Evolutionary conservation across 2,888 invertebrate species (phyloP).

Genomic region (Cremastobaeus sp.): DNA sequence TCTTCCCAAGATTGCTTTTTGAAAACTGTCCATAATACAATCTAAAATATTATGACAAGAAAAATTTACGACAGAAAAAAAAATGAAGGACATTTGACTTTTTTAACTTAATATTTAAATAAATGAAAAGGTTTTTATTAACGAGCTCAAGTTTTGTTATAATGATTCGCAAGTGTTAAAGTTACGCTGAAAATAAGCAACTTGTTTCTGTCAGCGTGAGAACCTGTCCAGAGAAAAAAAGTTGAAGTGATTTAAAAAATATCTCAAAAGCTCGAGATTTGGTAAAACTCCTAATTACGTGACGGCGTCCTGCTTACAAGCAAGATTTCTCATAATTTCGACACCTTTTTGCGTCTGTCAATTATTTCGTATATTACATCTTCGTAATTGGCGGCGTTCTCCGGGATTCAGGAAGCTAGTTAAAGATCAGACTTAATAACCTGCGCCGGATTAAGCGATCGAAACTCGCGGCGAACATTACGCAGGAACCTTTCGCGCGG

Average conservation of each 20-base stretch:
- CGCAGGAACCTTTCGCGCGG: conserved; percentile 10
- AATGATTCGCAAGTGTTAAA: too few relatives aligned
- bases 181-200: conserved; percentile 23
- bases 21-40: too few relatives aligned
- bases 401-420: conserved; percentile 35
- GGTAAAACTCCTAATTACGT: conserved; percentile 11
- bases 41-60: too few relatives aligned
- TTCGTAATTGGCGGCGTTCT: conserved; percentile 24
- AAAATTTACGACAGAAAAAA: too few relatives aligned
- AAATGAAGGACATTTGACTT: too few relatives aligned
- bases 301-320: too few relatives aligned
- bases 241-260: conserved; percentile 19
- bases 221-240: conserved; percentile 27
- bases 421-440: conserved; percentile 33
- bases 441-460: conserved; percentile 32
- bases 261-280: conserved; percentile 8
- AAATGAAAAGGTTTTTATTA: too few relatives aligned
- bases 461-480: conserved; percentile 12
- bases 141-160: too few relatives aligned
- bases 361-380: conserved; percentile 30
- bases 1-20: too few relatives aligned
- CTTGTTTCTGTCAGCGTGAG: conserved; percentile 20
- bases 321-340: conserved; percentile 33
- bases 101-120: too few relatives aligned
- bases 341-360: conserved; percentile 33